Base-by-base conservation (phyloP, 2,888 invertebrate genomes). In the Conistra vaccinii region DNA sequence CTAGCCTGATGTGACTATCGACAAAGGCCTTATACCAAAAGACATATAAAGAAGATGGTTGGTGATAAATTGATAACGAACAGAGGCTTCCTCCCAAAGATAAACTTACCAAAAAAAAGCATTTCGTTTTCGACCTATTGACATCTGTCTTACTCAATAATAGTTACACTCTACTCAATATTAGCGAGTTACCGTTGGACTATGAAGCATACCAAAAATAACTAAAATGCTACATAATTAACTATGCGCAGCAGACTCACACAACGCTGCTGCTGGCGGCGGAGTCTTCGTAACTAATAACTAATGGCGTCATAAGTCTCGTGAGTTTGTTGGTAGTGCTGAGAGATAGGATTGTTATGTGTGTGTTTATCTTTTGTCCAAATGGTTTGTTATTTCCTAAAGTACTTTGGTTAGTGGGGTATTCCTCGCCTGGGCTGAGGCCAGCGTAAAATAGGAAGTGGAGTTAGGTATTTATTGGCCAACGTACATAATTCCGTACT, bases 301-400 rank as follows among this genome's bases (percentile, higher is more conserved):
- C 32, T 6, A 7, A 14, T 78, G 78, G 61, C 84, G 81, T 79
- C 58, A 35, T 55, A 14, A 10, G 12, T 26, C 61, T 84, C 71
- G 84, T 66, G 71, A 35, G 10, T 39, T 42, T 84, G 85, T 82
- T 84, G 57, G 12, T 61, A 68, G 67, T 61, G 76, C 32, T 51
- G 73, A 75, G 35, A 57, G 84, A 82, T 80, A 67, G 42, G 45
- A 55, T 23, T 57, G 60, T 71, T 71, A n/a, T 1, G 32, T 69
- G 48, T 74, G 45, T 82, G 82, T 82, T 67, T 70, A 71, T 55
- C 39, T 71, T 51, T 12, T 60, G 77, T 80, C 58, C 60, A 45
- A 55, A 1, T 73, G 23, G 48, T 71, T 62, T 69, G 60, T 45
- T 70, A 58, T 51, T 58, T 17, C 45, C 42, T 55, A 29, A 61